Base-by-base conservation (phyloP, 2,888 invertebrate genomes). In the Lottia gigantea region DNA sequence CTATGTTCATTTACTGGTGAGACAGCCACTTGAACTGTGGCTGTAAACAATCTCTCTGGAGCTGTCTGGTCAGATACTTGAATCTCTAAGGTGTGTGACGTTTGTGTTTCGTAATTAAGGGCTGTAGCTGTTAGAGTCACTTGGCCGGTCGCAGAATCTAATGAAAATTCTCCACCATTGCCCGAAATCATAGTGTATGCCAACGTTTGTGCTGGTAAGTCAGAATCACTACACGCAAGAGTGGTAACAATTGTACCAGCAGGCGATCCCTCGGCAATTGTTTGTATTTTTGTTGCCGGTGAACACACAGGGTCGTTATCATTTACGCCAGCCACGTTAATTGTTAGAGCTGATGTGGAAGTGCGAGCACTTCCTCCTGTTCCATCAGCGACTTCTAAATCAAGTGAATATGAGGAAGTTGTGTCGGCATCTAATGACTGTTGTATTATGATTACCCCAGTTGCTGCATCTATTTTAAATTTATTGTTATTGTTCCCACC, bases 91-190 rank as follows among this genome's bases (percentile, higher is more conserved):
- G 62, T 70, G 62, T 82, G 78, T 31, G 40, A 71, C 0, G 75
- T 74, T 23, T 73, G 67, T 14, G 76, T 74, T 68, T 84, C 85
- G 68, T 82, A 83, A 68, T 85, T 80, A 7, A 84, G 71, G 16
- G 67, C 63, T 0, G 12, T 26, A 26, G 46, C 72, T 16, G 74
- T 66, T n/a, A 80, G 40, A 14, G 74, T 71, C 19, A 82, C 23
- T 23, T 69, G 71, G 11, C 82, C 83, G 23, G 74, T 73, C 6
- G 67, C 76, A 46, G 68, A 62, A 61, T 74, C 74, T 0, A 80
- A 72, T 49, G 69, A 67, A 49, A 80, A 78, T 46, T 74, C 76
- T 16, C 64, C 67, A 16, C 72, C 74, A 70, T 79, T 76, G 4
- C 77, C 79, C 0, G 55, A 45, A 12, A 70, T 47, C 46, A 73